Evolutionary conservation across 2,888 invertebrate genomes (phyloP).

Genomic region (Cryptosula pallasiana): DNA sequence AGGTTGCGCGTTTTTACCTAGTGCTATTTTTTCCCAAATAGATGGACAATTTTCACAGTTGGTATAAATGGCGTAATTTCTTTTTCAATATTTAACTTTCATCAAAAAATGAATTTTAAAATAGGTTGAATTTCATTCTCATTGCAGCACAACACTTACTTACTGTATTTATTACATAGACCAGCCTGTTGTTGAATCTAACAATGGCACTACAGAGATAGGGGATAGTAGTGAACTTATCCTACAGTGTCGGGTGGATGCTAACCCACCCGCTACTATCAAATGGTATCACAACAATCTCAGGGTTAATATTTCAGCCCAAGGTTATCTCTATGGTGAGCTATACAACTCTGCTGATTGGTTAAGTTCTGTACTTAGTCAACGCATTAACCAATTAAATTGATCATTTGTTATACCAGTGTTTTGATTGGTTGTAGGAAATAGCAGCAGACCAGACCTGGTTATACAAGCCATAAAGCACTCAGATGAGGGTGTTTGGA

Average conservation of each 20-base stretch:
- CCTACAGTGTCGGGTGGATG: not conserved
- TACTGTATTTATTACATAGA: too few species aligned
- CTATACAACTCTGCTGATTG: too few species aligned
- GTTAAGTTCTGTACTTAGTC: too few species aligned
- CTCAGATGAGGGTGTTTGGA: conserved; percentile 6
- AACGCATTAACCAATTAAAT: too few species aligned
- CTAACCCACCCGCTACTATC: conserved; percentile 6
- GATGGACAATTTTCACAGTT: too few species aligned
- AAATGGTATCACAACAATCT: not conserved
- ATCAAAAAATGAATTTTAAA: too few species aligned
- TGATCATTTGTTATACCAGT: not conserved
- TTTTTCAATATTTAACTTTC: too few species aligned
- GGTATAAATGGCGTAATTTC: too few species aligned
- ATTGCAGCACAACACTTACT: too few species aligned
- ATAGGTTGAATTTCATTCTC: too few species aligned
- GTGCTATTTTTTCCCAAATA: too few species aligned
- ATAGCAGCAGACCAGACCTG: not conserved
- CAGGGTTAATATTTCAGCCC: not conserved
- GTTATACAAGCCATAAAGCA: not conserved
- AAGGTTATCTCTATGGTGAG: not conserved
- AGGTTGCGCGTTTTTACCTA: too few species aligned
- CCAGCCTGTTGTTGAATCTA: not conserved
- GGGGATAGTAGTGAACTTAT: not conserved
- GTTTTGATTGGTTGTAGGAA: not conserved
- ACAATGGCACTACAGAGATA: not conserved